These are phyloP conservation scores for Drosophila cracens DNA, from an alignment of 2,888 invertebrate genomes.

Conservation along the genomic window DNA sequence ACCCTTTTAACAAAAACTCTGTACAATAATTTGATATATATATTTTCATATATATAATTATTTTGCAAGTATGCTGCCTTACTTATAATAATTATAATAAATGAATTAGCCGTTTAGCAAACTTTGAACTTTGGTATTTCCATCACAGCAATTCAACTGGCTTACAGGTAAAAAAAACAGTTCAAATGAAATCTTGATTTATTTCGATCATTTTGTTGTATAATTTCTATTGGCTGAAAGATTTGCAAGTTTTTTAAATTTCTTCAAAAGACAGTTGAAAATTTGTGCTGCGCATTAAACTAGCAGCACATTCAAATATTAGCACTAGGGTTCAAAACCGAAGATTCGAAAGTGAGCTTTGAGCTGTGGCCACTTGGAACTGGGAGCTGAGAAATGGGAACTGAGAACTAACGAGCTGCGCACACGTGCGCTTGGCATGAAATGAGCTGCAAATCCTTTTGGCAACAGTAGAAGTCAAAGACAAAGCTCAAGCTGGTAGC, in stretches of 20 bases:
- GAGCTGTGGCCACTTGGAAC: neutral
- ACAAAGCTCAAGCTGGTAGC: slow-evolving; percentile 1
- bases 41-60: neutral
- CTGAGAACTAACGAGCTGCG: neutral
- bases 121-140: neutral
- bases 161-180: slow-evolving; percentile 2
- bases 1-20: neutral
- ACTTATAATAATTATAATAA: neutral
- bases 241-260: slow-evolving; percentile 7
- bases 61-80: neutral
- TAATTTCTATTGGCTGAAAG: slow-evolving; percentile 5
- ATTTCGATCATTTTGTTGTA: neutral
- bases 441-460: slow-evolving; percentile 78
- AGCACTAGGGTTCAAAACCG: slow-evolving; percentile 56
- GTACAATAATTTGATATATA: neutral
- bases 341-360: slow-evolving; percentile 14
- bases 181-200: slow-evolving; percentile 13
- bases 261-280: slow-evolving; percentile 37
- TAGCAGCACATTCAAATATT: slow-evolving; percentile 74
- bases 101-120: neutral
- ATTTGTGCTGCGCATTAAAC: slow-evolving; percentile 55
- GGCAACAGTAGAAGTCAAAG: slow-evolving; percentile 57
- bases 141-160: neutral
- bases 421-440: slow-evolving; percentile 70
- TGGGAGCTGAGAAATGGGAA: neutral